These are phyloP conservation scores for Tenualosa ilisha DNA, from an alignment of 2,797 vertebrate species.

Conservation along the genomic window DNA sequence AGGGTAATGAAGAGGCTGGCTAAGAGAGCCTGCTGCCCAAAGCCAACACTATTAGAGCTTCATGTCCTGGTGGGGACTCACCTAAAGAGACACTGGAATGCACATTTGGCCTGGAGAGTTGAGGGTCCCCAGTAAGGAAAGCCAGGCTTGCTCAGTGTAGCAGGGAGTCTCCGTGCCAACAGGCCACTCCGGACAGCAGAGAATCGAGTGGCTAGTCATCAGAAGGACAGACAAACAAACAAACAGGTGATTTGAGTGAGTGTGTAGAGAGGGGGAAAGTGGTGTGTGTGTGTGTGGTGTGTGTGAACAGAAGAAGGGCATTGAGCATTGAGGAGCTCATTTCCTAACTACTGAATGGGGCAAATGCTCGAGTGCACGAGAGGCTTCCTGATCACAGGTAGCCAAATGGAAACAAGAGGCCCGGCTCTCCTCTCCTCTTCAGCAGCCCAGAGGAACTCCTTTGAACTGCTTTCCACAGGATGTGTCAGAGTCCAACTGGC, in stretches of 20 bases:
- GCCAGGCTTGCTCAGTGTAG: not conserved
- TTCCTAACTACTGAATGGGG: not conserved
- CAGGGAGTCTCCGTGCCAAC: not conserved
- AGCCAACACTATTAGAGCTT: not conserved
- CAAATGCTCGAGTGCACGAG: not conserved
- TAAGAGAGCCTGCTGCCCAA: not conserved
- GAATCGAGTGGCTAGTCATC: no score
- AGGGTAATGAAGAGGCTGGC: not conserved
- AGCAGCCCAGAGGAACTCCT: not conserved
- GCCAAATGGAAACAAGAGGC: not conserved
- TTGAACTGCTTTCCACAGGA: constrained; percentile 44
- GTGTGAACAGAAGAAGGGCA: not conserved
- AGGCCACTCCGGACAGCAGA: not conserved
- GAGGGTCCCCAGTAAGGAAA: not conserved
- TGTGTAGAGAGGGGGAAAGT: no score
- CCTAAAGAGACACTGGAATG: not conserved
- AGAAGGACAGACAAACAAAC: not conserved
- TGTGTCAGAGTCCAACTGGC: constrained; percentile 38
- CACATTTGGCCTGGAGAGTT: not conserved
- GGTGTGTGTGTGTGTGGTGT: no score
- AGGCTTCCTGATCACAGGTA: not conserved
- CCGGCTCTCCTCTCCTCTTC: not conserved
- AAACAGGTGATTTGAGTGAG: no score
- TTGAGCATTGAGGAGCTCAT: not conserved
- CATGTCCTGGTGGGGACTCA: not conserved